Evolutionary conservation across 2,888 invertebrate genomes (phyloP).

Genomic region (Dendrolimus pini): DNA sequence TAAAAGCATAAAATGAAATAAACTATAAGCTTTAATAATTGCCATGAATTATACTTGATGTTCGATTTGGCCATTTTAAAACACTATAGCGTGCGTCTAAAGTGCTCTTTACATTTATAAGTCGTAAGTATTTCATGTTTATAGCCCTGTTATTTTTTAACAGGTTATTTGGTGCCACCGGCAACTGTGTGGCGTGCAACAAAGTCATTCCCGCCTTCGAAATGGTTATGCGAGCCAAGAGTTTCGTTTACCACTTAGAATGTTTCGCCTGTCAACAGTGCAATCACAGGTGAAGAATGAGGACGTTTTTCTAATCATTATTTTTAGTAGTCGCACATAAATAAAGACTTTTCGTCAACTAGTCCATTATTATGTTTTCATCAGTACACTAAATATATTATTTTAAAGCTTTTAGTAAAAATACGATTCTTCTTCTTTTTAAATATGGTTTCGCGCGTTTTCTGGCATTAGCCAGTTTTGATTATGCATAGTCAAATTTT

Average conservation of each 20-base stretch:
- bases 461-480: too few relatives aligned
- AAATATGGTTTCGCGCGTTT: too few relatives aligned
- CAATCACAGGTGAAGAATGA: conserved; percentile 86
- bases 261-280: conserved; percentile 97
- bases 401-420: too few relatives aligned
- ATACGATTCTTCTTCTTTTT: too few relatives aligned
- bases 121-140: conserved; percentile 38
- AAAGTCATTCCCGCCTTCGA: conserved; percentile 96
- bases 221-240: conserved; percentile 96
- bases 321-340: background rate
- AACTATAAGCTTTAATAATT: conserved; percentile 11
- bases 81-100: conserved; percentile 32
- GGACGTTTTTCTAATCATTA: background rate
- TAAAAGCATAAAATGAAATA: conserved; percentile 1
- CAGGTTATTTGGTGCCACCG: conserved; percentile 93
- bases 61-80: conserved; percentile 25
- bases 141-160: conserved; percentile 41
- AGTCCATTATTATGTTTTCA: background rate
- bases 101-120: conserved; percentile 38
- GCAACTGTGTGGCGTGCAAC: conserved; percentile 93
- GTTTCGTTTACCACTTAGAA: conserved; percentile 95
- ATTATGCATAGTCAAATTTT: too few relatives aligned
- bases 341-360: conserved; percentile 1
- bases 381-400: too few relatives aligned
- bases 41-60: conserved; percentile 11